Evolutionary conservation across 2,888 invertebrate species (phyloP), one percentile per base, ranked within the genome.

Genomic region (Trisateles emortualis): DNA sequence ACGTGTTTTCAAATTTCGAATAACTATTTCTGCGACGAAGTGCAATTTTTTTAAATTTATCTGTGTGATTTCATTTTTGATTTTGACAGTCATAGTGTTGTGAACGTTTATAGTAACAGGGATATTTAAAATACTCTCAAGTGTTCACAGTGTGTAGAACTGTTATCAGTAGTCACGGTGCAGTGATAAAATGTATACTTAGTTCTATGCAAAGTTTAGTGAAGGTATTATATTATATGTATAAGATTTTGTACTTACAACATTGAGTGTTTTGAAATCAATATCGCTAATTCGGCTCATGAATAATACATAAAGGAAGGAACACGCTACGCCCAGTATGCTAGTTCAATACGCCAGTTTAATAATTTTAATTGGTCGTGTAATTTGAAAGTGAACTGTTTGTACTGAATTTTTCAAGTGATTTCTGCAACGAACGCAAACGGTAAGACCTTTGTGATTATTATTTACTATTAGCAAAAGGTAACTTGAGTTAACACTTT

Each of bases 1-100:
- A 86, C 87, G 88, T 85, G 79, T 76, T 72, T 68, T 62, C 55
- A 60, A 61, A 72, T 69, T 71, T 70, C 45, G 43, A 65, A 63
- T 61, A 62, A 53, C 57, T 53, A 36, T 53, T 54, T 57, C 45
- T 53, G 13, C 4, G n/a, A 50, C 22, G 52, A 56, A 58, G 47
- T 58, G 39, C 22, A 24, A 3, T 11, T 8, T 44, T 55, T 64
- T 59, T 48, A 38, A 67, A 54, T 48, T 62, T 44, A 40, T 53
- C 44, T 8, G 14, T 14, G n/a, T 2, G 29, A 32, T 67, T 64
- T 54, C 26, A 33, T 52, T 54, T 70, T 55, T 30, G 50, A 38
- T 38, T 61, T 66, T 53, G 26, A 58, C 48, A 65, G 59, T 64
- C 59, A 41, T 50, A 57, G 74, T 71, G 58, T 50, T 51, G 59